These are phyloP conservation scores for Pteropus rufus DNA, from an alignment of 2,797 vertebrate genomes.

Conservation along the genomic window DNA sequence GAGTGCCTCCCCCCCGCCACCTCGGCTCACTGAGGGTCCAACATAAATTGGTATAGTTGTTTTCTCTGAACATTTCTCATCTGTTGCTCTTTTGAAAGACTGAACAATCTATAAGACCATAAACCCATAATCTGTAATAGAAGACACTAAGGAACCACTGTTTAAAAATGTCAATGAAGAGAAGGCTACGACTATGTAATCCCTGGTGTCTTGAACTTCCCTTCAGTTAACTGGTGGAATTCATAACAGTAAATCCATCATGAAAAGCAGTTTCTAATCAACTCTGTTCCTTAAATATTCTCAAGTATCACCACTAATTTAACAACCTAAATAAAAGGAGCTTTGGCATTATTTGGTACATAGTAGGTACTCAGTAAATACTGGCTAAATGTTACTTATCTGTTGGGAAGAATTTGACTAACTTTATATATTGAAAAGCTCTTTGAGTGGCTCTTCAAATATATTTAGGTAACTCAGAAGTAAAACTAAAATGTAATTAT, in stretches of 20 bases:
- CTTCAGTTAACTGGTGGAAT: neutral
- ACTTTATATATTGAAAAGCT: neutral
- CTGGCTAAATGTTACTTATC: neutral
- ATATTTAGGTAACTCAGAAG: neutral
- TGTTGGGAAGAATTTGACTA: conserved; percentile 16
- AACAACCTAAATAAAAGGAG: neutral
- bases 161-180: neutral
- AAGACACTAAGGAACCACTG: neutral
- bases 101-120: neutral
- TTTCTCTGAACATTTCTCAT: neutral
- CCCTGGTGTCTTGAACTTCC: neutral
- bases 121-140: neutral
- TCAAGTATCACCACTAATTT: neutral
- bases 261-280: neutral
- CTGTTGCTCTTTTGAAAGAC: neutral
- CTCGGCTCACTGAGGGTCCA: neutral
- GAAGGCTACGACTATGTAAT: neutral
- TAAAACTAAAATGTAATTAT: neutral
- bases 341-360: neutral
- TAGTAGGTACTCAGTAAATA: neutral
- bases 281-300: neutral
- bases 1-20: neutral
- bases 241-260: neutral
- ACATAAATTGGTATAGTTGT: neutral
- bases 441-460: neutral